These are phyloP conservation scores for Amphilophus citrinellus DNA, from an alignment of 2,113 vertebrate species.

Conservation along the genomic window DNA sequence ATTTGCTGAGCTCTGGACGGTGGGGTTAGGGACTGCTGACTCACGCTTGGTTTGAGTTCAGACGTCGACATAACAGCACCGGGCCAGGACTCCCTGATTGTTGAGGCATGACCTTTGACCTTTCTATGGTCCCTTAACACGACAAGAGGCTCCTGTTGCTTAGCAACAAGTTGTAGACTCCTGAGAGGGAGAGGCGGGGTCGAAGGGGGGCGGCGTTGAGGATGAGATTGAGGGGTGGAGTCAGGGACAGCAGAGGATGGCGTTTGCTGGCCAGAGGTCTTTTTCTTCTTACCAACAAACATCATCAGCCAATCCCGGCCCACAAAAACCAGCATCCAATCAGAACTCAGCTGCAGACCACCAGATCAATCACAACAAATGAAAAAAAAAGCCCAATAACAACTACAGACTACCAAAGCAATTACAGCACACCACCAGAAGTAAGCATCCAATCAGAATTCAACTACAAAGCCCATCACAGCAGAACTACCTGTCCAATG, in stretches of 20 bases:
- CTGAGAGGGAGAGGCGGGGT: constrained; percentile 51
- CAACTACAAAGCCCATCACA: not conserved
- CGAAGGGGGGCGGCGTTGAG: constrained; percentile 17
- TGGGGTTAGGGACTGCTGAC: not conserved
- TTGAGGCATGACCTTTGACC: constrained; percentile 23
- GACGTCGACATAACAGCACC: not conserved
- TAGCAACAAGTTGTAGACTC: constrained; percentile 36
- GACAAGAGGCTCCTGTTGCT: constrained; percentile 13
- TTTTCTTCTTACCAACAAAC: constrained; percentile 56
- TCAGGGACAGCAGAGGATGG: not conserved
- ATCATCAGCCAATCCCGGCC: constrained; percentile 24
- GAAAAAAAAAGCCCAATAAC: not conserved
- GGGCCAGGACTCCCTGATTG: constrained; percentile 60
- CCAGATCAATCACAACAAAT: not conserved
- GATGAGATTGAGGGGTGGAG: not conserved
- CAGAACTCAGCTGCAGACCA: not conserved
- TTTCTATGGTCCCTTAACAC: constrained; percentile 33
- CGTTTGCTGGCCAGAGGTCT: constrained; percentile 34
- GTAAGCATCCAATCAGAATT: not conserved
- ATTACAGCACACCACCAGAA: not conserved
- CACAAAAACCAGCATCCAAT: not conserved
- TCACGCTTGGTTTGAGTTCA: not conserved
- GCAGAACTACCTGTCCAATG: not conserved
- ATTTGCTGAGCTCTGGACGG: not conserved
- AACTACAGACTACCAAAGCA: too few relatives aligned